These are phyloP conservation scores for Coendou prehensilis DNA, from an alignment of 2,797 vertebrate species.

Conservation along the genomic window DNA sequence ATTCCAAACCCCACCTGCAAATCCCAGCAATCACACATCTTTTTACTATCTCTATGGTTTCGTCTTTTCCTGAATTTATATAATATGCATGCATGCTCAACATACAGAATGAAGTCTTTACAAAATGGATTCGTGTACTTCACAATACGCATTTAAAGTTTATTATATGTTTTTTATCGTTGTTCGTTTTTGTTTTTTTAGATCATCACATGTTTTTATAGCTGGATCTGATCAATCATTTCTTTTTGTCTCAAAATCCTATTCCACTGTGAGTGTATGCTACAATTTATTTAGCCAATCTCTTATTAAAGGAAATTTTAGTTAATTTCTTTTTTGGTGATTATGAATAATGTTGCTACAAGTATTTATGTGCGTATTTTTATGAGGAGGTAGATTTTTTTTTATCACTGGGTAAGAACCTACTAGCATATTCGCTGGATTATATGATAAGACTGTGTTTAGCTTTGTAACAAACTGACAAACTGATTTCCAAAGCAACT, in stretches of 20 bases:
- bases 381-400: neutral
- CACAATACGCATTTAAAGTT: neutral
- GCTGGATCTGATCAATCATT: neutral
- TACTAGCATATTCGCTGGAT: neutral
- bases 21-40: neutral
- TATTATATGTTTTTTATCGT: neutral
- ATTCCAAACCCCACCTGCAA: neutral
- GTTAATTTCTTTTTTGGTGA: slow-evolving; percentile 17
- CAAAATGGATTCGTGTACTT: neutral
- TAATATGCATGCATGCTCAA: neutral
- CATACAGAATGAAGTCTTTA: neutral
- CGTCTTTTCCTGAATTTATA: neutral
- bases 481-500: neutral
- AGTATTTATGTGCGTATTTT: neutral
- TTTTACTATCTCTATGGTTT: neutral
- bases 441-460: neutral
- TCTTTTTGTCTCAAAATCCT: neutral
- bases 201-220: neutral
- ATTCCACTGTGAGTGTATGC: neutral
- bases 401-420: neutral
- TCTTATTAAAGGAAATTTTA: neutral
- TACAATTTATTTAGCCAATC: neutral
- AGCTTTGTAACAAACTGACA: neutral
- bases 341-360: slow-evolving; percentile 3
- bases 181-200: neutral